phyloP scores from a whole-genome alignment of 2,888 invertebrate species.

The Heterodera filipjevi region DNA sequence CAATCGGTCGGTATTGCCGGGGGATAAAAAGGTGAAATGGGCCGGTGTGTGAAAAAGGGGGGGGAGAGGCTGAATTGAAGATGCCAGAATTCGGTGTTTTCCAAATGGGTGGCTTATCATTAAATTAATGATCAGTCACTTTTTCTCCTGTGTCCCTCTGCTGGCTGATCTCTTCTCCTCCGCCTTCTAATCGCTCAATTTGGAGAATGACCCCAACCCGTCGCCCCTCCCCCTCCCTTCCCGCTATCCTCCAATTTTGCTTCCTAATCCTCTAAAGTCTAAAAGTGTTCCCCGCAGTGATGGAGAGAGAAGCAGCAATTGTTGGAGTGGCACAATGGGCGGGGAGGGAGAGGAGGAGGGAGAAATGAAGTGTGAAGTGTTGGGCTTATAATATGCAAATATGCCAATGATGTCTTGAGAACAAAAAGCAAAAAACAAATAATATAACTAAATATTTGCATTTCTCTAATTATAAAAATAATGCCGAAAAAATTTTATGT shows the following conservation, averaged over 20 bases:
- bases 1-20: background rate
- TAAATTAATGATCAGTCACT: background rate
- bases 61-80: background rate
- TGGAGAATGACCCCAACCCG: background rate
- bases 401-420: background rate
- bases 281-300: conserved; percentile 9
- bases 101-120: background rate
- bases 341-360: background rate
- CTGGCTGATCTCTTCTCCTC: background rate
- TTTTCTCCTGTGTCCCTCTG: too few relatives aligned
- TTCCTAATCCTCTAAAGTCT: conserved; percentile 4
- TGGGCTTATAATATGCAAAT: background rate
- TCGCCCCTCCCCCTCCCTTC: background rate
- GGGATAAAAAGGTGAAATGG: background rate
- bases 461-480: too few relatives aligned
- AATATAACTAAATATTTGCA: background rate
- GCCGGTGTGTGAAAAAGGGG: background rate
- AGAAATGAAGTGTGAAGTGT: background rate
- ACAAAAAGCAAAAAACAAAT: background rate
- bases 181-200: background rate
- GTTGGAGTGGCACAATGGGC: conserved; percentile 2
- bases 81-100: background rate
- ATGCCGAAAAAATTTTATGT: too few relatives aligned
- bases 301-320: background rate
- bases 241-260: background rate